Base-by-base conservation (phyloP, 2,113 vertebrate species). In the Protobothrops mucrosquamatus region DNA sequence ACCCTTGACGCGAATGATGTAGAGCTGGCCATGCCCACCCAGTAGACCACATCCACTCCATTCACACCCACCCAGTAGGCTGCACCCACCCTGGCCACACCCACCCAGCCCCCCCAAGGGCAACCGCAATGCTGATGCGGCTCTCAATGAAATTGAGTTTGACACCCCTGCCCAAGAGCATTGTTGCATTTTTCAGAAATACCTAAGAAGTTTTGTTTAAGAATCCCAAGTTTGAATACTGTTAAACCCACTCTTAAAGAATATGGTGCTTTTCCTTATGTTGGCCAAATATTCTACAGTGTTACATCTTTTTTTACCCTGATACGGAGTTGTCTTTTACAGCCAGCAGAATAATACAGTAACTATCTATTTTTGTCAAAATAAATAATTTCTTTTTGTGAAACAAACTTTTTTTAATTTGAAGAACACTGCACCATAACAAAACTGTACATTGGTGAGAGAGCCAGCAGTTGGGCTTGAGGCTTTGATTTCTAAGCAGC, bases 91-190 rank as follows among this genome's bases (percentile, higher is more conserved):
- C 46, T 46, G 46, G 46, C 46, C 46, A 46, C 46, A 46, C 4
- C 5, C 46, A 4, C 46, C 46, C 46, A 46, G 46, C 46, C 46
- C 4, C 46, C 46, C 5, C 46, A 5, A 46, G 4, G 46, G 46
- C 46, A 46, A 46, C 46, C 4, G 4, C 46, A 46, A 46, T 46
- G 46, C 5, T 46, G 46, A 46, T 46, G 46, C 4, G 46, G 46
- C 46, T 0, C 46, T 46, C 46, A 46, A 5, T 46, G 4, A 46
- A 46, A 6, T 5, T 46, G 46, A 46, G 46, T 46, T 6, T 46
- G 46, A 46, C 46, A 46, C 4, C 46, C 46, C 46, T 46, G 46
- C 81, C 95, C 93, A 88, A 88, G 46, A 96, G 86, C 26, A 92
- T 94, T 96, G 87, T 88, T 87, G 69, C 14, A 20, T 39, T 81